A percentile compares a stretch with the other conserved stretches of the same genome.
Conservation (phyloP, 2,113 vertebrate species). For the Phaethornis superciliosus region DNA sequence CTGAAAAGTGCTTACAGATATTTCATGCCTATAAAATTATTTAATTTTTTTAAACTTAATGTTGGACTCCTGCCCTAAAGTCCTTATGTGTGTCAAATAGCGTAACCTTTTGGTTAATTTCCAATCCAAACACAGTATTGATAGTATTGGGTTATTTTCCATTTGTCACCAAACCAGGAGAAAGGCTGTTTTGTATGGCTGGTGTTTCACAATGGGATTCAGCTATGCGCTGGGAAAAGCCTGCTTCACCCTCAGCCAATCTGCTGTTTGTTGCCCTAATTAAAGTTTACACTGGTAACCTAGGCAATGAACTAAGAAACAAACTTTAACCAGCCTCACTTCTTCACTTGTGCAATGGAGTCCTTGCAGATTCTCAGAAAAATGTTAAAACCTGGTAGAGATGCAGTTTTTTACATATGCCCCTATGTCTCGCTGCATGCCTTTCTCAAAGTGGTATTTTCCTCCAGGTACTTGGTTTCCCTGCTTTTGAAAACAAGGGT, state of each 20-base stretch:
- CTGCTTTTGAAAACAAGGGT: not conserved
- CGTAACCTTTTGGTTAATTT: not conserved
- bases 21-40: not conserved
- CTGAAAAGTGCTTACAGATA: not conserved
- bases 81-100: not conserved
- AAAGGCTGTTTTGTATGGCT: not conserved
- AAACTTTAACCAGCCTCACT: conserved; percentile 1
- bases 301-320: conserved; percentile 41
- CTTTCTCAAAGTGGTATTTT: not conserved
- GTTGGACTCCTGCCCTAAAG: not conserved
- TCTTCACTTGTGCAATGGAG: not conserved
- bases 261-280: conserved; percentile 2
- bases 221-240: conserved; percentile 32
- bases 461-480: not conserved
- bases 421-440: not conserved
- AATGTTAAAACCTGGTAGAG: not conserved
- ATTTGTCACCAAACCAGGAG: not conserved
- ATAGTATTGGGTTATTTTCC: not conserved
- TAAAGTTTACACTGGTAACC: conserved; percentile 32
- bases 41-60: not conserved
- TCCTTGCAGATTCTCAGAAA: not conserved
- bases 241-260: not conserved
- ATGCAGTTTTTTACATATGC: not conserved
- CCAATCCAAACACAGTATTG: not conserved
- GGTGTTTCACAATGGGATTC: conserved; percentile 12